Base-by-base conservation (phyloP, 2,113 vertebrate species). In the Paralichthys olivaceus region DNA sequence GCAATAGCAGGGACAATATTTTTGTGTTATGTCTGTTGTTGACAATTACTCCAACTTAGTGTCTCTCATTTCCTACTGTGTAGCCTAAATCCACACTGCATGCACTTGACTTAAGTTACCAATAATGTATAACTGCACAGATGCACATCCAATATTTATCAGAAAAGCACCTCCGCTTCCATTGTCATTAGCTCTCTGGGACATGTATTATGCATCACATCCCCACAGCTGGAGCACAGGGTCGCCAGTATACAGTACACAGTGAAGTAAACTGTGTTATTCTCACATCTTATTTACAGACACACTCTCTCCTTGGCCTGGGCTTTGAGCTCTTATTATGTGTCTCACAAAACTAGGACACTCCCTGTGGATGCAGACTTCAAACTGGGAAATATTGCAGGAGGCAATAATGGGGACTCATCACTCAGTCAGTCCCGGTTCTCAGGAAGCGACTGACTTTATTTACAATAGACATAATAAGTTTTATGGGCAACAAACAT, bases 221-320 rank as follows among this genome's bases (percentile, higher is more conserved):
- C 23, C 66, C 64, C 63, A 15, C 69, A 68, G 25, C 37, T 2
- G 19, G 54, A 79, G 64, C 62, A n/a, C 9, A 43, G 77, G 55
- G 45, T 56, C 67, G 28, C 9, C 37, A 72, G 61, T 26, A 53
- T 49, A 11, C 37, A 40, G 67, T 55, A 66, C 63, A 72, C 75
- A 28, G 55, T 25, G 68, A 74, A 72, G 61, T 63, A 76, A 79
- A 72, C 69, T 71, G 72, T 55, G 77, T 70, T 86, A 73, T 86
- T 74, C 75, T 81, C 60, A 68, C 51, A 59, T 59, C 29, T 81
- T 88, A 85, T 79, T 77, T 74, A 84, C 80, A 79, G 74, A 64
- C 80, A 68, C 64, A 22, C 57, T 81, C 67, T 54, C 20, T 77
- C 87, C 59, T 59, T 75, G 66, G 66, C 62, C 69, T 57, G 25